Conservation (phyloP, 1,140 invertebrate genomes). For the Holotrichia oblita region DNA sequence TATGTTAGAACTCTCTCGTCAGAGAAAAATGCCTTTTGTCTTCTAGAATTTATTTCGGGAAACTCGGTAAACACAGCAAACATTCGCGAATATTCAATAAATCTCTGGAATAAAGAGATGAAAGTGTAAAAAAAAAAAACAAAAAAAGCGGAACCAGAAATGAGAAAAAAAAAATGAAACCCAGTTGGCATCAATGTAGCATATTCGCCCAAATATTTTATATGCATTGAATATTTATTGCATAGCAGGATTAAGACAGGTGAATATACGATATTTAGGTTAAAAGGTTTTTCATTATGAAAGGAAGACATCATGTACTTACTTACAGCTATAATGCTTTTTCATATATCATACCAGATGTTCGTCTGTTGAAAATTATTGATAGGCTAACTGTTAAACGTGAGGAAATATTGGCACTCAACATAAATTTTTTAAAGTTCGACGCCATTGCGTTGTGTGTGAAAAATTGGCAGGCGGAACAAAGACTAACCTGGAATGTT, state of each 20-base stretch:
- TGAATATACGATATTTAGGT: constrained; percentile 17
- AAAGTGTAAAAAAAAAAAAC: background rate
- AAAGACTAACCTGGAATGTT: constrained; percentile 22
- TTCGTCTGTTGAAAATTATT: background rate
- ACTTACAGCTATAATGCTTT: background rate
- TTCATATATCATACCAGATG: background rate
- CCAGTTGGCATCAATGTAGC: background rate
- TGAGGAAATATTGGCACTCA: background rate
- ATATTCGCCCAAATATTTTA: background rate
- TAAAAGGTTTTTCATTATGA: background rate
- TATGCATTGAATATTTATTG: constrained; percentile 1
- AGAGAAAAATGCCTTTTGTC: too few relatives aligned
- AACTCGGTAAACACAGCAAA: too few relatives aligned
- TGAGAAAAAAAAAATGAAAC: too few relatives aligned
- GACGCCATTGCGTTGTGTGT: background rate
- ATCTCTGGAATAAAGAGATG: background rate
- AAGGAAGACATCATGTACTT: background rate
- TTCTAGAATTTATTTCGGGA: too few relatives aligned
- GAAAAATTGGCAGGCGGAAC: constrained; percentile 22
- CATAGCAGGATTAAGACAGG: background rate
- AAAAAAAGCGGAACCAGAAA: background rate
- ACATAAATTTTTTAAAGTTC: constrained; percentile 7
- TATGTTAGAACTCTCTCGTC: too few relatives aligned
- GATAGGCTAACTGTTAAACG: background rate
- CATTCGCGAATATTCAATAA: background rate